A percentile compares a stretch with the other conserved stretches of the same genome.
phyloP scores from a whole-genome alignment of 2,113 vertebrate genomes.

The Xiphophorus maculatus region DNA sequence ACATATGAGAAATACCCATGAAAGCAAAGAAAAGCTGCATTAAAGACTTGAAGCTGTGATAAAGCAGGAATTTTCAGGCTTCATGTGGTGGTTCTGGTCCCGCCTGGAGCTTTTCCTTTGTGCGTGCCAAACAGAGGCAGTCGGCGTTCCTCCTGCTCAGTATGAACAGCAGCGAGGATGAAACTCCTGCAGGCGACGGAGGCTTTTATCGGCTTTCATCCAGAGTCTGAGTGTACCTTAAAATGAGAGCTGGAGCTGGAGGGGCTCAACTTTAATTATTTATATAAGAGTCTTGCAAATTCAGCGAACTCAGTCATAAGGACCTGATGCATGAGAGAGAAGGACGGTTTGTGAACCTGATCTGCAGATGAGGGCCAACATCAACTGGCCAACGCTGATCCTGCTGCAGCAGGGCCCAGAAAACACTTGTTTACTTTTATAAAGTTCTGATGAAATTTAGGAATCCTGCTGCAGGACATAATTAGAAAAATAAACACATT shows the following conservation, averaged over 20 bases:
- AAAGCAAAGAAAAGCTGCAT: not conserved
- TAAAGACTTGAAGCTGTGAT: conserved; percentile 31
- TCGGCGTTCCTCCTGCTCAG: conserved; percentile 35
- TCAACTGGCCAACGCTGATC: not conserved
- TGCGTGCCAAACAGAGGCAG: conserved; percentile 36
- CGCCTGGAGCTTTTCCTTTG: conserved; percentile 41
- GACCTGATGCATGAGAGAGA: not conserved
- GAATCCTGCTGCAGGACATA: not conserved
- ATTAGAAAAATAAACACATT: not conserved
- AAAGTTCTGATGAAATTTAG: not conserved
- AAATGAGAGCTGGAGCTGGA: not conserved
- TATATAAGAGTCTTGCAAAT: not conserved
- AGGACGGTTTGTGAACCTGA: not conserved
- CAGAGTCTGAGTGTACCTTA: not conserved
- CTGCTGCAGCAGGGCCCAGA: too few species aligned
- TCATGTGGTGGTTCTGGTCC: not conserved
- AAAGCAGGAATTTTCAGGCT: conserved; percentile 18
- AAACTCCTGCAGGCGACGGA: conserved; percentile 4
- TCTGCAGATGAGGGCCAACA: not conserved
- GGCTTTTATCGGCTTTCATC: not conserved
- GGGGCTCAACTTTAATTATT: not conserved
- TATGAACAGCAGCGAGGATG: conserved; percentile 12
- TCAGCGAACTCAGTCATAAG: not conserved
- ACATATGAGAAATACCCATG: not conserved
- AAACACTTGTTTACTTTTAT: not conserved